Percentiles rank a stretch among this genome's conserved stretches.
Evolutionary conservation across 2,113 vertebrate genomes (phyloP).

Genomic region (Poecilia latipinna): DNA sequence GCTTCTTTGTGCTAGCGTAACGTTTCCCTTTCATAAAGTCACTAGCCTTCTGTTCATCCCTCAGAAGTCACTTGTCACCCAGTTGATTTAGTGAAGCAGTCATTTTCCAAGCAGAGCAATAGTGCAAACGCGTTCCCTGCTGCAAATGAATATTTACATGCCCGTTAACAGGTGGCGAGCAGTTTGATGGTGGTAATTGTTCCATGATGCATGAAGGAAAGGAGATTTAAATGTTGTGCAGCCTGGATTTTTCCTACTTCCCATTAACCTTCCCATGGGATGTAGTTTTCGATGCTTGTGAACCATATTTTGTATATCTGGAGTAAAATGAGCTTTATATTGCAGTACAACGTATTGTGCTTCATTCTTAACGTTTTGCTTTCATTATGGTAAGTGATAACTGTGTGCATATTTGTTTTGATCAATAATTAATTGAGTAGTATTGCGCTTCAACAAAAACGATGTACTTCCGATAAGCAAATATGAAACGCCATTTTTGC

Average conservation of each 20-base stretch:
- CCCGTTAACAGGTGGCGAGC: slow-evolving; percentile 97
- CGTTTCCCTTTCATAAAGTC: slow-evolving; percentile 75
- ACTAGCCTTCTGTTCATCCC: slow-evolving; percentile 51
- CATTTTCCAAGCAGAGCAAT: slow-evolving; percentile 82
- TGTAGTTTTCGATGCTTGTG: background rate
- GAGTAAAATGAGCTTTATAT: background rate
- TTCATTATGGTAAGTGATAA: background rate
- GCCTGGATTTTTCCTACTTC: slow-evolving; percentile 36
- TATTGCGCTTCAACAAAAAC: background rate
- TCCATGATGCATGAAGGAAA: slow-evolving; percentile 88
- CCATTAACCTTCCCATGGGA: slow-evolving; percentile 48
- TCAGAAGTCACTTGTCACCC: slow-evolving; percentile 87
- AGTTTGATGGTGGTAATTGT: slow-evolving; percentile 97
- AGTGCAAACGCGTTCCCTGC: slow-evolving; percentile 86
- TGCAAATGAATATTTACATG: slow-evolving; percentile 97
- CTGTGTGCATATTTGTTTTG: too few relatives aligned
- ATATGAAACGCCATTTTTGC: too few relatives aligned
- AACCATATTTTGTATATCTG: slow-evolving; percentile 18
- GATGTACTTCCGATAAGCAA: background rate
- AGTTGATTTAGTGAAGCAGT: slow-evolving; percentile 88
- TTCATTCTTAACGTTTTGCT: background rate
- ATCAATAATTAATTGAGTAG: background rate
- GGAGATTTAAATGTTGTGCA: slow-evolving; percentile 67
- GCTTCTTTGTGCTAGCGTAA: slow-evolving; percentile 40
- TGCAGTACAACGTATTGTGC: background rate